Evolutionary conservation across 2,888 invertebrate species (phyloP).

Genomic region (Merodon equestris): DNA sequence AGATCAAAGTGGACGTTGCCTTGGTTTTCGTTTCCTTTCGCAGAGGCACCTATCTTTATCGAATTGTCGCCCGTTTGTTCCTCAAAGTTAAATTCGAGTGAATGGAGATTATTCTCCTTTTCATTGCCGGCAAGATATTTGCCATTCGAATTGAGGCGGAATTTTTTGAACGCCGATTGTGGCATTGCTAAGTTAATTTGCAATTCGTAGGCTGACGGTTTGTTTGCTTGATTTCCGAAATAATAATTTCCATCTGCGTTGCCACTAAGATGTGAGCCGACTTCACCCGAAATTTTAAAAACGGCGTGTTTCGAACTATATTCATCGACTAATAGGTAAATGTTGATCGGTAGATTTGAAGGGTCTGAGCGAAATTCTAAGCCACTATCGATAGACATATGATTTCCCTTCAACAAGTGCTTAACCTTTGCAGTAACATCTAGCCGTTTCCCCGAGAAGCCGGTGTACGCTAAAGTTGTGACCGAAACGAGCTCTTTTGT

Average conservation of each 20-base stretch:
- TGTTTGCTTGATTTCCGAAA: slow-evolving; percentile 73
- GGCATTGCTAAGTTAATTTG: slow-evolving; percentile 80
- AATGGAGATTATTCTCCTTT: slow-evolving; percentile 55
- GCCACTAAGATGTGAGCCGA: slow-evolving; percentile 78
- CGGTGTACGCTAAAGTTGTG: slow-evolving; percentile 78
- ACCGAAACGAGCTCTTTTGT: slow-evolving; percentile 77
- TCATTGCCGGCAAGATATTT: slow-evolving; percentile 74
- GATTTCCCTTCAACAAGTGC: slow-evolving; percentile 75
- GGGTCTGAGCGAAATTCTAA: slow-evolving; percentile 73
- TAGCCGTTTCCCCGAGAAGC: slow-evolving; percentile 79
- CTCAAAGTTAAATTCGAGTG: slow-evolving; percentile 70
- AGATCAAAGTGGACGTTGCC: slow-evolving; percentile 72
- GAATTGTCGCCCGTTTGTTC: slow-evolving; percentile 70
- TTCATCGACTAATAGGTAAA: slow-evolving; percentile 73
- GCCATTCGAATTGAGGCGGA: slow-evolving; percentile 75
- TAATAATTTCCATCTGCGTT: slow-evolving; percentile 79
- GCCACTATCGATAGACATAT: slow-evolving; percentile 71
- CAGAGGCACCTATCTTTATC: slow-evolving; percentile 69
- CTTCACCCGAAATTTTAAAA: slow-evolving; percentile 79
- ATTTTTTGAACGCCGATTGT: slow-evolving; percentile 80
- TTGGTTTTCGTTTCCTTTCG: slow-evolving; percentile 71
- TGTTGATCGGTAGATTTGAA: slow-evolving; percentile 75
- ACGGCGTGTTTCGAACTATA: slow-evolving; percentile 73
- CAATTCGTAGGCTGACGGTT: slow-evolving; percentile 79
- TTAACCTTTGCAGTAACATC: slow-evolving; percentile 77